These are phyloP conservation scores for Bembecia ichneumoniformis DNA, from an alignment of 2,888 invertebrate species.

Conservation along the genomic window DNA sequence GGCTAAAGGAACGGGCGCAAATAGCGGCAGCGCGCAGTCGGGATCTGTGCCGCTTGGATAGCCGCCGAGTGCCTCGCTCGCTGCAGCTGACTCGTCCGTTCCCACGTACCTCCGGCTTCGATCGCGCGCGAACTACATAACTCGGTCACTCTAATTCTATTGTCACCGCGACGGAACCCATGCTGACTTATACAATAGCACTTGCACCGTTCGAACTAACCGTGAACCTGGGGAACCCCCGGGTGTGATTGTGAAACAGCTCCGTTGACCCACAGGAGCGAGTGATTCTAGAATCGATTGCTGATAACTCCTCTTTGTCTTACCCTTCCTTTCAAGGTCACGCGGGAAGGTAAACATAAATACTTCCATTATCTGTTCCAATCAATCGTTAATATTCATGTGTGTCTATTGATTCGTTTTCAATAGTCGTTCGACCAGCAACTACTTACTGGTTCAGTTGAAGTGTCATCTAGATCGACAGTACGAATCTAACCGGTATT, in stretches of 20 bases:
- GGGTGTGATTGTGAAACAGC: conserved; percentile 21
- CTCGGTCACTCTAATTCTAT: not conserved
- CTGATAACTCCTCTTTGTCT: conserved; percentile 24
- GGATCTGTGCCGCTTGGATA: conserved; percentile 15
- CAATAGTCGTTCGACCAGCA: no score
- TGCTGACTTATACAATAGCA: not conserved
- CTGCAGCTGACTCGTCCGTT: conserved; percentile 5
- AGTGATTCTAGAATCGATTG: conserved; percentile 36
- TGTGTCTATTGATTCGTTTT: no score
- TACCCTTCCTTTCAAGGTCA: conserved; percentile 44
- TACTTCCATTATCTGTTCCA: not conserved
- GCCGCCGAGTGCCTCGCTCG: conserved; percentile 26
- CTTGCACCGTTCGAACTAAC: conserved; percentile 18
- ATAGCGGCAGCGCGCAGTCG: conserved; percentile 61
- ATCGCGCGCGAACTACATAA: conserved; percentile 18
- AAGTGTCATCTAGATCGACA: no score
- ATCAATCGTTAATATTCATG: no score
- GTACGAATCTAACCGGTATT: no score
- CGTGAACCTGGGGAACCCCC: conserved; percentile 25
- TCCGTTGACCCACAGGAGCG: conserved; percentile 18
- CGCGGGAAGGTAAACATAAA: conserved; percentile 45
- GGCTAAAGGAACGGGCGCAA: conserved; percentile 38
- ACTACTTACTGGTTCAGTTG: no score
- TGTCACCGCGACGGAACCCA: not conserved
- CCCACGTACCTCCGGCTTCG: conserved; percentile 13